These are phyloP conservation scores for Bradypodion ventrale DNA, from an alignment of 2,797 vertebrate species.

Conservation along the genomic window DNA sequence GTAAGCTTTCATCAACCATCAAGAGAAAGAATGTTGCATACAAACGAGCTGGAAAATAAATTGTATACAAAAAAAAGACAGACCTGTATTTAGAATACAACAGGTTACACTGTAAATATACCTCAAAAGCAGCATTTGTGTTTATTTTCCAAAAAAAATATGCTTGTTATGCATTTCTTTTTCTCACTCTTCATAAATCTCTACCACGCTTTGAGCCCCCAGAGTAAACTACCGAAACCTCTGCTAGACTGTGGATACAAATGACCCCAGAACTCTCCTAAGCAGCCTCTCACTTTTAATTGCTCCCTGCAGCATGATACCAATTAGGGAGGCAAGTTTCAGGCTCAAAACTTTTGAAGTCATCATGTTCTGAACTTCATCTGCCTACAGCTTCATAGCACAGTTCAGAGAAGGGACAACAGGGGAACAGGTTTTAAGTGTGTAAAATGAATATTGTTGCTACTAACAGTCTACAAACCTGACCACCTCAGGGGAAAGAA, in stretches of 20 bases:
- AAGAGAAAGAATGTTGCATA: not conserved
- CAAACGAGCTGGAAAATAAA: not conserved
- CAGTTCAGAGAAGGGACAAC: not conserved
- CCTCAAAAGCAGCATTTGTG: not conserved
- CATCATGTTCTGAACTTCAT: not conserved
- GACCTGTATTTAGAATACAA: not conserved
- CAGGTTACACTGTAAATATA: not conserved
- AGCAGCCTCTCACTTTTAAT: constrained; percentile 29
- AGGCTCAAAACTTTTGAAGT: not conserved
- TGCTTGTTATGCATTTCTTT: constrained; percentile 6
- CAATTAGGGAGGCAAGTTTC: not conserved
- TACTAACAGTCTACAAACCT: not conserved
- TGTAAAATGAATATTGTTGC: not conserved
- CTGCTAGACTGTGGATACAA: not conserved
- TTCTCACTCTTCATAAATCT: not conserved
- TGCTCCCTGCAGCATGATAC: constrained; percentile 15
- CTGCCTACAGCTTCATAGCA: not conserved
- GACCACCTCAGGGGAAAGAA: not conserved
- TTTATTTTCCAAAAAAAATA: not conserved
- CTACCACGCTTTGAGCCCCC: not conserved
- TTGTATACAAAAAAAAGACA: not conserved
- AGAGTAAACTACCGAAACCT: constrained; percentile 9
- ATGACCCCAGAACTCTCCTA: not conserved
- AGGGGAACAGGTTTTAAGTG: not conserved
- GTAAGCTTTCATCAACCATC: not conserved